Evolutionary conservation across 2,113 vertebrate genomes (phyloP).

Genomic region (Grallaria varia): DNA sequence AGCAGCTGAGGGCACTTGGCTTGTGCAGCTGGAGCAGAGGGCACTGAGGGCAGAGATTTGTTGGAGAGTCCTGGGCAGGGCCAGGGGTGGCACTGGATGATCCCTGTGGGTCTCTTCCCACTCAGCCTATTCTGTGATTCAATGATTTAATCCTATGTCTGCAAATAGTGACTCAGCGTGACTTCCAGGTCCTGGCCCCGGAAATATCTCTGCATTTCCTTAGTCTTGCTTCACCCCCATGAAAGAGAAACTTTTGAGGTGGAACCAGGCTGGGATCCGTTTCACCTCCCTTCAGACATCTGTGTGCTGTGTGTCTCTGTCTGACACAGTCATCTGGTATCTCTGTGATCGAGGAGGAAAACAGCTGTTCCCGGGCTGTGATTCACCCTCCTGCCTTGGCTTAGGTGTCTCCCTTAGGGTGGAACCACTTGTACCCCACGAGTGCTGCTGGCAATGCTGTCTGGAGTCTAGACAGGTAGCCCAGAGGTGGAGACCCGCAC

Average conservation of each 20-base stretch:
- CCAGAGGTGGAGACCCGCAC: neutral
- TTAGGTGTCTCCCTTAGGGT: neutral
- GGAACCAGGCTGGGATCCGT: neutral
- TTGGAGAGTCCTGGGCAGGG: neutral
- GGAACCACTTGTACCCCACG: neutral
- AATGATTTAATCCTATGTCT: neutral
- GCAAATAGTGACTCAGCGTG: neutral
- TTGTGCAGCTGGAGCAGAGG: neutral
- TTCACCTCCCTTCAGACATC: neutral
- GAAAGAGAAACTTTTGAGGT: neutral
- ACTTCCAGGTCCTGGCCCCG: neutral
- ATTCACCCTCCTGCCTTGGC: conserved; percentile 37
- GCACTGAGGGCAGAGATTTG: neutral
- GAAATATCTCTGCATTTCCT: neutral
- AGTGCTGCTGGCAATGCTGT: neutral
- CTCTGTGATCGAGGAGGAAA: neutral
- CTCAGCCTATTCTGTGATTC: neutral
- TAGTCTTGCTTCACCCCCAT: neutral
- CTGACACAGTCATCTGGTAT: conserved; percentile 19
- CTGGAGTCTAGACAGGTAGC: conserved; percentile 51
- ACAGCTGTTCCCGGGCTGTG: conserved; percentile 16
- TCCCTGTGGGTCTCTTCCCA: fast-evolving
- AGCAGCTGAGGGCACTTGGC: neutral
- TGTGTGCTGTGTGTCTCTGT: neutral
- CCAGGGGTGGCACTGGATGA: fast-evolving